These are phyloP conservation scores for Cairina moschata DNA, from an alignment of 2,113 vertebrate species.

Conservation along the genomic window DNA sequence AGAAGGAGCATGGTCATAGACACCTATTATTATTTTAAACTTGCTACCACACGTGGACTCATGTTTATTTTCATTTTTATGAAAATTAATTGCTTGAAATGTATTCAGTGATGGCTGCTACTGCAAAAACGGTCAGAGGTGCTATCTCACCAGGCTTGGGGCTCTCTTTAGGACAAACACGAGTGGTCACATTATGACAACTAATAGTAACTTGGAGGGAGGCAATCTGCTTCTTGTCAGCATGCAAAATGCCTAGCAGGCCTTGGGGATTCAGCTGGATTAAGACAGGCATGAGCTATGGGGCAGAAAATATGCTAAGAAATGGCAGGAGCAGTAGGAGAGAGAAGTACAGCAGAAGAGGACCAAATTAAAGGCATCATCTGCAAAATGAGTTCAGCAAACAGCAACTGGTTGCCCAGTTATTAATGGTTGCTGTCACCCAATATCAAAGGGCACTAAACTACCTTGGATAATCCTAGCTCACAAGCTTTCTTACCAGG, in stretches of 20 bases:
- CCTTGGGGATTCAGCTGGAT: neutral
- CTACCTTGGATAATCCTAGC: neutral
- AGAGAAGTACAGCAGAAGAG: accelerated
- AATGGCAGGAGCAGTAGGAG: neutral
- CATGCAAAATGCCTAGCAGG: neutral
- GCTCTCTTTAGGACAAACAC: neutral
- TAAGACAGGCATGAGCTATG: neutral
- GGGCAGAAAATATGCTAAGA: neutral
- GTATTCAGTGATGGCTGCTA: neutral
- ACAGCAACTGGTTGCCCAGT: neutral
- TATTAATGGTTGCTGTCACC: neutral
- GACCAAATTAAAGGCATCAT: neutral
- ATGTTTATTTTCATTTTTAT: conserved; percentile 20
- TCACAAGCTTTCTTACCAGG: neutral
- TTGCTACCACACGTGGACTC: conserved; percentile 40
- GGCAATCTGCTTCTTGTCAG: neutral
- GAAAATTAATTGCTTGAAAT: conserved; percentile 15
- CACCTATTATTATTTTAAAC: conserved; percentile 61
- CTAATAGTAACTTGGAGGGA: neutral
- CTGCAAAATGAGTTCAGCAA: neutral
- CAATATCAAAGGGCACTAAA: neutral
- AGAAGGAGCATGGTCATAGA: conserved; percentile 37
- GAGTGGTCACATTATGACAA: neutral
- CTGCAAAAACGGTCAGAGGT: neutral
- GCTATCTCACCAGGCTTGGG: neutral